phyloP scores from a whole-genome alignment of 2,113 vertebrate genomes.

The Pollimyrus isidori region DNA sequence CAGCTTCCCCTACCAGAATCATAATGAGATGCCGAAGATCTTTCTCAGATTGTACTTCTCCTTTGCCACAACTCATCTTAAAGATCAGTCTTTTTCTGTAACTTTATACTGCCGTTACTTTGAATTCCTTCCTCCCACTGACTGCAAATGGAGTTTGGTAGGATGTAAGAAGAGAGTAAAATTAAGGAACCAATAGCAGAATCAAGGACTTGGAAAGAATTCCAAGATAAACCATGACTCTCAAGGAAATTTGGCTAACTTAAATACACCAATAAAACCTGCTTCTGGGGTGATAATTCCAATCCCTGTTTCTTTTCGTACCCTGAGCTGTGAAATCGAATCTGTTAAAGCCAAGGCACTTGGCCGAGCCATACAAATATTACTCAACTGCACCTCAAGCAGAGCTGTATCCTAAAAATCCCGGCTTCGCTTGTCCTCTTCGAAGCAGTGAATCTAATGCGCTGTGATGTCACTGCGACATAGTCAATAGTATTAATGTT shows the following conservation, averaged over 20 bases:
- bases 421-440: background rate
- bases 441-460: background rate
- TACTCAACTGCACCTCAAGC: background rate
- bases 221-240: background rate
- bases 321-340: background rate
- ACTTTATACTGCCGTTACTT: background rate
- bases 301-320: background rate
- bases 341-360: background rate
- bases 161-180: background rate
- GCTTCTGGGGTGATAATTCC: background rate
- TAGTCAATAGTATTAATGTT: background rate
- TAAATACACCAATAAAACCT: background rate
- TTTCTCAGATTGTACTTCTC: constrained; percentile 47
- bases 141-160: background rate
- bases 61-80: constrained; percentile 42
- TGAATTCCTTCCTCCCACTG: background rate
- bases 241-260: background rate
- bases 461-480: background rate
- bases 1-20: constrained; percentile 45
- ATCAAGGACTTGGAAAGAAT: background rate
- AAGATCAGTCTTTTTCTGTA: constrained; percentile 45
- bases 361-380: background rate
- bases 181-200: background rate
- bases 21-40: constrained; percentile 38
- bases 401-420: background rate